A percentile compares a stretch with the other conserved stretches of the same genome.
Evolutionary conservation across 2,797 vertebrate species (phyloP).

Genomic region (Heterohyrax brucei): DNA sequence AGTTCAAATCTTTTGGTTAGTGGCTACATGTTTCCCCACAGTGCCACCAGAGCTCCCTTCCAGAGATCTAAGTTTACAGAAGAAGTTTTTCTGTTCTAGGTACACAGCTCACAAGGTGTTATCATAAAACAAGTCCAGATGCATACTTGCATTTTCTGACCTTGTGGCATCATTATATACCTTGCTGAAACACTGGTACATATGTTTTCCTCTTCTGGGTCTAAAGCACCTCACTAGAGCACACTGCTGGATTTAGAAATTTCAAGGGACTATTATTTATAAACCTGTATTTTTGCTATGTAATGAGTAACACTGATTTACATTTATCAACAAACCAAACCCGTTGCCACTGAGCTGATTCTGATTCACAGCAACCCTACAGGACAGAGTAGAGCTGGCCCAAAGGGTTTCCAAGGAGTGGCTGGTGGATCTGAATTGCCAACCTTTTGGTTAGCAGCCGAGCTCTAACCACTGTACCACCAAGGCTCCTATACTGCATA

Average conservation of each 20-base stretch:
- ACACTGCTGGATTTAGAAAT: not conserved
- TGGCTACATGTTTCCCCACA: too few relatives aligned
- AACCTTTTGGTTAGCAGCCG: too few relatives aligned
- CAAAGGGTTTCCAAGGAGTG: too few relatives aligned
- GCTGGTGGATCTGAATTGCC: too few relatives aligned
- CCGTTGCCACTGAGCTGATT: too few relatives aligned
- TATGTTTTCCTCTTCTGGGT: not conserved
- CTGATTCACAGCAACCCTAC: too few relatives aligned
- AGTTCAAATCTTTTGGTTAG: too few relatives aligned
- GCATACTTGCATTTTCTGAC: not conserved
- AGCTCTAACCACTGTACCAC: too few relatives aligned
- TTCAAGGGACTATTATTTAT: not conserved
- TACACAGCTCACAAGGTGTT: not conserved
- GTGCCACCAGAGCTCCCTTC: not conserved
- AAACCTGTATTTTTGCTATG: not conserved
- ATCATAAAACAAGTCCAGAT: not conserved
- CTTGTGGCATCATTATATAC: not conserved
- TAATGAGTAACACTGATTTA: conserved; percentile 18
- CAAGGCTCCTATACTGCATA: too few relatives aligned
- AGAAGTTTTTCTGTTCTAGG: not conserved
- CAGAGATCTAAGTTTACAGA: not conserved
- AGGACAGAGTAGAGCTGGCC: too few relatives aligned
- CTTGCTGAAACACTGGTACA: not conserved
- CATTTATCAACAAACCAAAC: not conserved
- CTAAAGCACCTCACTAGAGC: not conserved